Base-by-base conservation (phyloP, 2,888 invertebrate species). In the Dicyrtomina minuta region DNA sequence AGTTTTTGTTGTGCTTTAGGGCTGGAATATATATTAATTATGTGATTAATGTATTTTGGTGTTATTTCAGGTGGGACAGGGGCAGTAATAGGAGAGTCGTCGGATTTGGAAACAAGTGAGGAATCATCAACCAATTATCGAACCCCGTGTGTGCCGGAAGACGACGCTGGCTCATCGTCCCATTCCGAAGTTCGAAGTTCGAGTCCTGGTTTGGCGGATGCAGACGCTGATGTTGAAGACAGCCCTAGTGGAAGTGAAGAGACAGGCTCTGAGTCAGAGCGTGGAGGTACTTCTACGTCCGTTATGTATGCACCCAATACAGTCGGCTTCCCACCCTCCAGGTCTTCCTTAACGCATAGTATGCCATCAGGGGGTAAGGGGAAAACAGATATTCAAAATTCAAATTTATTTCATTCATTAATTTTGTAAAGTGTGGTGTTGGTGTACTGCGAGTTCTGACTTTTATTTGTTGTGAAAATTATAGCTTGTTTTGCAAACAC, bases 101-200 rank as follows among this genome's bases (percentile, higher is more conserved):
- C 65, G 13, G 65, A 66, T 24, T 41, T 53, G 26, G 70, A 66
- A 22, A 56, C 60, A 60, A 59, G 64, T 65, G 51, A 27, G n/a
- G 61, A 69, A 44, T 62, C 58, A 27, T 22, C 26, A 6, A 39
- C 39, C 24, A 61, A 62, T 55, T 68, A 68, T 46, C 61, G 62
- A 17, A 62, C 68, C 44, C 64, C 71, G 15, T 27, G 68, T n/a
- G 66, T 65, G 10, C 55, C 62, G 17, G 72, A 72, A 56, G 72
- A 72, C 64, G 72, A 72, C 72, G 70, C 72, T 13, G 72, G 72
- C 6, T 72, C 71, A 13, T 70, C 69, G 10, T 72, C 72, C 8
- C 72, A 72, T 59, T 72, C 72, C n/a, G 72, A 72, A 67, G 72
- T 72, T 17, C 56, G 72, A 53, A 72, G 72, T 67, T 70, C 72